A percentile compares a stretch with the other conserved stretches of the same genome.
These are phyloP conservation scores for Apamea monoglypha DNA, from an alignment of 2,888 invertebrate genomes.

Conservation along the genomic window DNA sequence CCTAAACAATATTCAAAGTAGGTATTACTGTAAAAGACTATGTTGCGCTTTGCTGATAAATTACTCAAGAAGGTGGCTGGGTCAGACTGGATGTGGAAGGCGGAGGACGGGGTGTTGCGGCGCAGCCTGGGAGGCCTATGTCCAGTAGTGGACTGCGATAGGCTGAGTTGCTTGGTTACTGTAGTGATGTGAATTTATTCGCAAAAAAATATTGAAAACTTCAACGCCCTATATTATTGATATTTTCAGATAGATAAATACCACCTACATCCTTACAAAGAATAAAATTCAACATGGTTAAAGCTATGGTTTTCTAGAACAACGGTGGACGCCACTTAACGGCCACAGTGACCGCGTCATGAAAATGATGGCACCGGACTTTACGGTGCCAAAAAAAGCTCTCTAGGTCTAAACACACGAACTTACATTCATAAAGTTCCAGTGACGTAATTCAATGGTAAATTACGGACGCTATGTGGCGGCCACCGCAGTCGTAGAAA, in stretches of 20 bases:
- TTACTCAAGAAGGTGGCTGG: not conserved
- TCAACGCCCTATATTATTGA: not conserved
- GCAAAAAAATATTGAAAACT: not conserved
- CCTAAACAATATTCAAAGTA: not conserved
- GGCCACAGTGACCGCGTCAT: not conserved
- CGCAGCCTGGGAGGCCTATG: not conserved
- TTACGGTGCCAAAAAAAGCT: too few species aligned
- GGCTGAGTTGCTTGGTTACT: not conserved
- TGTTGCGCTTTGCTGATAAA: not conserved
- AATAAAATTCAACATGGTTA: not conserved
- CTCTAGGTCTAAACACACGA: not conserved
- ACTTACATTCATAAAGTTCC: not conserved
- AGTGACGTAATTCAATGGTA: not conserved
- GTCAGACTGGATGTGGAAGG: not conserved
- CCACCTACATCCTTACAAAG: not conserved
- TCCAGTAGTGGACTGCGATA: not conserved
- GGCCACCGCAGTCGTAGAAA: not conserved
- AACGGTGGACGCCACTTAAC: not conserved
- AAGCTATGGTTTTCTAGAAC: not conserved
- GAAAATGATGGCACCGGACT: not conserved
- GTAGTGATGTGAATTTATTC: not conserved
- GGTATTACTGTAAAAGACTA: not conserved
- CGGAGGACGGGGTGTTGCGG: not conserved
- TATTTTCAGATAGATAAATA: not conserved
- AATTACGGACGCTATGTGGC: not conserved